These are phyloP conservation scores for Vireo griseus DNA, from an alignment of 2,797 vertebrate genomes.

Conservation along the genomic window DNA sequence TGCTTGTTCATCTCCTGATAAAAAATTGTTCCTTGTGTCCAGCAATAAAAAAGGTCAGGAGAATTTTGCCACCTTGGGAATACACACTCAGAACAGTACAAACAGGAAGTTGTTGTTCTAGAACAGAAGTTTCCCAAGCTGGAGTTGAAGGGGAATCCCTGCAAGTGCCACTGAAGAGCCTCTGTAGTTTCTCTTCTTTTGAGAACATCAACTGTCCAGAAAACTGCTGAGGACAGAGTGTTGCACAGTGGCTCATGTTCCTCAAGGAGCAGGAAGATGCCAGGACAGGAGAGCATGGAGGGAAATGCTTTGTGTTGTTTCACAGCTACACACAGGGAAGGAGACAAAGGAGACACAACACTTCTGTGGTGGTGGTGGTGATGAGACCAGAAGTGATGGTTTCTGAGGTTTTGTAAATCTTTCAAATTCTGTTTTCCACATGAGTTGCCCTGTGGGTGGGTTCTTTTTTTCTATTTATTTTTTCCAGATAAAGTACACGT, in stretches of 20 bases:
- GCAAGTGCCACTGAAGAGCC: neutral
- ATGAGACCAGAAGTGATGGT: neutral
- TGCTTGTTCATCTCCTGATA: neutral
- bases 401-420: neutral
- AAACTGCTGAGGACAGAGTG: slow-evolving; percentile 50
- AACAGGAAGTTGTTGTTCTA: neutral
- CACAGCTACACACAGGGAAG: neutral
- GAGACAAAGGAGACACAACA: neutral
- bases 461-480: neutral
- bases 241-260: neutral
- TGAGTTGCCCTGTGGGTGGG: neutral
- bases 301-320: neutral
- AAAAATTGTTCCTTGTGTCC: neutral
- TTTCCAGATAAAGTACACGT: neutral
- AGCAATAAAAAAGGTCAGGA: neutral
- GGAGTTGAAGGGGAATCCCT: neutral
- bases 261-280: neutral
- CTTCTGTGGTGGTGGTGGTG: neutral
- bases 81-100: neutral
- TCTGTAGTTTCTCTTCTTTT: neutral
- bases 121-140: neutral
- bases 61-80: neutral
- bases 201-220: slow-evolving; percentile 31
- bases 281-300: neutral
- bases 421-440: neutral